Conservation (phyloP, 2,113 vertebrate genomes). For the Hyla sarda region DNA sequence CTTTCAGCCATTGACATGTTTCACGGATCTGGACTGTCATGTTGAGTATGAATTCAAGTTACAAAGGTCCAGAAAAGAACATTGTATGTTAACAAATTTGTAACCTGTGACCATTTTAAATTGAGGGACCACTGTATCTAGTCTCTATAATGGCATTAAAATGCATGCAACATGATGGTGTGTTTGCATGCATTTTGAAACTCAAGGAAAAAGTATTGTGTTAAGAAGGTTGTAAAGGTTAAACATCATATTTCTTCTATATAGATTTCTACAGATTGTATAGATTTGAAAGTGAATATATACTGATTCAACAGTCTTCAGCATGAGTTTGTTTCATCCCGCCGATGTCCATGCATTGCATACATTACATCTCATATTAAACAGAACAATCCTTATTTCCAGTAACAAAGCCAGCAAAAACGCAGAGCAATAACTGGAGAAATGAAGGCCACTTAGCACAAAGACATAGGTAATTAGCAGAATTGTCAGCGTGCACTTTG, state of each 20-base stretch:
- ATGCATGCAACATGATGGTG: too few species aligned
- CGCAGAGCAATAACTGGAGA: constrained; percentile 30
- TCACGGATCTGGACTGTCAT: too few species aligned
- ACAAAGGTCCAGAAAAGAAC: too few species aligned
- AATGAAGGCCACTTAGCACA: constrained; percentile 57
- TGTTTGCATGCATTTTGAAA: too few species aligned
- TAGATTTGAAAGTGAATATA: neutral
- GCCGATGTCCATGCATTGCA: neutral
- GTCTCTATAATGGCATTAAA: too few species aligned
- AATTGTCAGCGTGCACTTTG: constrained; percentile 51
- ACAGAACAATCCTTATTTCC: neutral
- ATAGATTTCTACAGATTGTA: neutral
- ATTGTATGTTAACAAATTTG: too few species aligned
- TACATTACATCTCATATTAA: constrained; percentile 39
- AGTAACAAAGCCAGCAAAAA: constrained; percentile 39
- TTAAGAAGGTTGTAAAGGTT: too few species aligned
- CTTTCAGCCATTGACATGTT: too few species aligned
- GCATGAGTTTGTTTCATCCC: constrained; percentile 2
- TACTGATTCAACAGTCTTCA: neutral
- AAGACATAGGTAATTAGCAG: constrained; percentile 56
- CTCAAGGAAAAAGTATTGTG: too few species aligned
- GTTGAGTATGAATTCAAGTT: too few species aligned
- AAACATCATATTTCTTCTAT: neutral
- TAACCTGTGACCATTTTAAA: too few species aligned
- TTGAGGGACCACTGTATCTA: too few species aligned